Percentiles rank a stretch among this genome's conserved stretches.
These are phyloP conservation scores for Minunthozetes semirufus DNA, from an alignment of 2,888 invertebrate species.

Conservation along the genomic window DNA sequence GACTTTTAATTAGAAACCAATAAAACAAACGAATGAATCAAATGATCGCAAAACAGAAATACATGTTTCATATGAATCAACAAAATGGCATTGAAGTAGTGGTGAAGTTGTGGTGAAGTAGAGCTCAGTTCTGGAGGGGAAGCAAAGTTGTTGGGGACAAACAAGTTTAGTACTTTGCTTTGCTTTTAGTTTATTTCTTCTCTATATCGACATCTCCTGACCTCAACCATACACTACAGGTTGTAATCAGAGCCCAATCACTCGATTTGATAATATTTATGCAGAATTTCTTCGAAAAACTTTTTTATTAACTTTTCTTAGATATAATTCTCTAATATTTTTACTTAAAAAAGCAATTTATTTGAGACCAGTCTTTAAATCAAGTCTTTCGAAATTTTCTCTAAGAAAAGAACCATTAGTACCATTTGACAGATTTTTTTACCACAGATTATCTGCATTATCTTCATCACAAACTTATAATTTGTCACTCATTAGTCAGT, in stretches of 20 bases:
- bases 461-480: no score
- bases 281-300: neutral
- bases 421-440: no score
- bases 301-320: neutral
- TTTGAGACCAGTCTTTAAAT: no score
- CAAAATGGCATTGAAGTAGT: constrained; percentile 24
- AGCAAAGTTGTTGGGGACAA: constrained; percentile 1
- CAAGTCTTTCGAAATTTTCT: no score
- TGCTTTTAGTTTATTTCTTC: neutral
- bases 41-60: neutral
- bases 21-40: neutral
- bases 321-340: neutral
- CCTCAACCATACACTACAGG: constrained; percentile 10
- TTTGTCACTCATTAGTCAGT: no score
- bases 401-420: no score
- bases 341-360: neutral
- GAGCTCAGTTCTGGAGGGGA: constrained; percentile 8
- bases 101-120: neutral
- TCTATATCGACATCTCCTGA: constrained; percentile 9
- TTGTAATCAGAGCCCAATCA: neutral
- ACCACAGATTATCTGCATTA: no score
- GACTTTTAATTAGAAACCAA: neutral
- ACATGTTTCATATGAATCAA: neutral
- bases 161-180: constrained; percentile 2
- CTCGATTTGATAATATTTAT: neutral